Evolutionary conservation across 2,888 invertebrate species (phyloP), one percentile per base, ranked within the genome.

Genomic region (Eueremaeus valkanovi): DNA sequence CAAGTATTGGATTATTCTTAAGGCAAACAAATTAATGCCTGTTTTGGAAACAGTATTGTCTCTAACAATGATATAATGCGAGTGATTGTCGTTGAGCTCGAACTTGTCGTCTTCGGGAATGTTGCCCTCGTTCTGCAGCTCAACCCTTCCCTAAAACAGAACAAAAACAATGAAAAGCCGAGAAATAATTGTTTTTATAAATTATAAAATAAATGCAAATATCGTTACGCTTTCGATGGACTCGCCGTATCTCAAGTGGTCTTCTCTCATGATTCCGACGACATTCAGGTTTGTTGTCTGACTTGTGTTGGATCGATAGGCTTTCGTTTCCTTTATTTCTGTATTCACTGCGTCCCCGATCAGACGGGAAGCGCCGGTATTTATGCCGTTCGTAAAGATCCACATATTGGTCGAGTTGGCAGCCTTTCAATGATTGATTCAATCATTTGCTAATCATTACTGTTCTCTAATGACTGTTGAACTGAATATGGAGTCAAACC

Each of bases 321-420:
- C 42, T n/a, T 68, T 42, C n/a, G 49, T 24, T n/a, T 66, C 74
- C 24, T 66, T 74, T 2, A 66, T 72, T 61, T 83, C 83, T 73
- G 81, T 81, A 6, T 78, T 76, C 0, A 82, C 80, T 8, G 83
- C 83, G 75, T 84, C 82, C 0, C 83, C 83, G 42, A 84, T 82
- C 49, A 82, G 79, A 75, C 82, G 82, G 6, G 82, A 78, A 5
- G 82, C 79, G 0, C 83, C 83, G 11, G 79, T 78, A 78, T 83
- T 82, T n/a, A 81, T 77, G 0, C 83, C 83, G 75, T 81, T 81
- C 0, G 82, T 82, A 6, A 83, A 74, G 16, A 83, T 81, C 83
- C 83, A 83, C 82, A 83, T 83, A 74, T 79, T 78, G 29, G 82
- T 82, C 1, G 82, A 80, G 77, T 82, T 83, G 13, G 82, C 83